phyloP scores from a whole-genome alignment of 2,113 vertebrate genomes.

The Cheilinus undulatus region DNA sequence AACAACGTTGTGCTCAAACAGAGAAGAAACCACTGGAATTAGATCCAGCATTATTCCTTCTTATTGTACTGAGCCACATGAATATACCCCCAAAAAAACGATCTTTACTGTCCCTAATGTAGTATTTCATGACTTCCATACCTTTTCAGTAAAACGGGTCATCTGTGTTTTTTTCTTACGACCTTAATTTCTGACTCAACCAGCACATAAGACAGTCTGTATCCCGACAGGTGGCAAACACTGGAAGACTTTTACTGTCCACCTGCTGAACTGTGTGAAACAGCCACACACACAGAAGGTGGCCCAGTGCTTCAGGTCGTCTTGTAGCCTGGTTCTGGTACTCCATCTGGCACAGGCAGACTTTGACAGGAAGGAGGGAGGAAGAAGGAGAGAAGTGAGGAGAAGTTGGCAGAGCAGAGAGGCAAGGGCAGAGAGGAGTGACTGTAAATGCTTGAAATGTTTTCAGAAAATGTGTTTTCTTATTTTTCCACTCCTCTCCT shows the following conservation, averaged over 20 bases:
- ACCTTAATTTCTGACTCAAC: slow-evolving; percentile 14
- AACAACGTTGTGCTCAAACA: too few species aligned
- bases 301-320: slow-evolving; percentile 57
- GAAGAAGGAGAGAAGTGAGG: slow-evolving; percentile 22
- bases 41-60: too few species aligned
- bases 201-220: not conserved
- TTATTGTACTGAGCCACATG: too few species aligned
- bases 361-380: slow-evolving; percentile 14
- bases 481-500: not conserved
- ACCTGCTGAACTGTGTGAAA: slow-evolving; percentile 35
- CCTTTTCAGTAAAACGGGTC: not conserved
- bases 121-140: too few species aligned
- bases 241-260: slow-evolving; percentile 11
- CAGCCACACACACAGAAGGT: slow-evolving; percentile 36
- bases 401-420: slow-evolving; percentile 23
- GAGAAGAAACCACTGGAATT: too few species aligned
- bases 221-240: not conserved
- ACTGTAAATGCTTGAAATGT: slow-evolving; percentile 26
- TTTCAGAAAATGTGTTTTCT: not conserved
- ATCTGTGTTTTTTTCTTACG: not conserved
- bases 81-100: too few species aligned
- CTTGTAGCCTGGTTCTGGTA: slow-evolving; percentile 47
- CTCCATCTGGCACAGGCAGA: slow-evolving; percentile 61
- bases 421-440: slow-evolving; percentile 20
- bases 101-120: too few species aligned